Evolutionary conservation across 2,113 vertebrate genomes (phyloP).

Genomic region (Esox niger): DNA sequence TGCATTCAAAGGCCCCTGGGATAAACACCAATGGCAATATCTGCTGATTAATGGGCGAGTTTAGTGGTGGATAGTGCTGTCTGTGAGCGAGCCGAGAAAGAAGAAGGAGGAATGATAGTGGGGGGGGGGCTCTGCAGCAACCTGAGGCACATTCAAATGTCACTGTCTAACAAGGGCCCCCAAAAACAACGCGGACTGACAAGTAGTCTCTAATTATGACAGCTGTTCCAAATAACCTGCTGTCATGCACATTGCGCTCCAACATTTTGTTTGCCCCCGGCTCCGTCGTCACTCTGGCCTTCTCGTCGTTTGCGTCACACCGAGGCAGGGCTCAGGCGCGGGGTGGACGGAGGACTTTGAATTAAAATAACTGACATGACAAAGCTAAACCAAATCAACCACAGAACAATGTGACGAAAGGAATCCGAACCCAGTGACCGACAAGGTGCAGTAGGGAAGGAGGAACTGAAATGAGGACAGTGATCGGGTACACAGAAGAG

Average conservation of each 20-base stretch:
- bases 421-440: no score
- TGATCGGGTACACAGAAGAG: no score
- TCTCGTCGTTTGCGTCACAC: no score
- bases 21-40: neutral
- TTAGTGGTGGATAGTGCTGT: neutral
- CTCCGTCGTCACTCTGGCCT: slow-evolving; percentile 1
- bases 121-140: neutral
- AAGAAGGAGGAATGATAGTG: neutral
- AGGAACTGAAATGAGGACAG: no score
- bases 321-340: no score
- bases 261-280: neutral
- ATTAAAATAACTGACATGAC: no score
- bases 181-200: neutral
- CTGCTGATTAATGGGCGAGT: slow-evolving; percentile 6
- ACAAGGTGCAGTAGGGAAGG: no score
- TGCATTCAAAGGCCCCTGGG: neutral
- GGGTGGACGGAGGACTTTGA: no score
- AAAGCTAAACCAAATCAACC: no score
- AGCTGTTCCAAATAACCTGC: slow-evolving; percentile 25
- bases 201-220: slow-evolving; percentile 3
- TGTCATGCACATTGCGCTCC: neutral
- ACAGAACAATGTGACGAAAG: no score
- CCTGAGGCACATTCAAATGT: slow-evolving; percentile 31
- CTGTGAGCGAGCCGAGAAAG: neutral
- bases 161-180: slow-evolving; percentile 33